phyloP scores from a whole-genome alignment of 2,888 invertebrate species.

The Schizaphis graminum region DNA sequence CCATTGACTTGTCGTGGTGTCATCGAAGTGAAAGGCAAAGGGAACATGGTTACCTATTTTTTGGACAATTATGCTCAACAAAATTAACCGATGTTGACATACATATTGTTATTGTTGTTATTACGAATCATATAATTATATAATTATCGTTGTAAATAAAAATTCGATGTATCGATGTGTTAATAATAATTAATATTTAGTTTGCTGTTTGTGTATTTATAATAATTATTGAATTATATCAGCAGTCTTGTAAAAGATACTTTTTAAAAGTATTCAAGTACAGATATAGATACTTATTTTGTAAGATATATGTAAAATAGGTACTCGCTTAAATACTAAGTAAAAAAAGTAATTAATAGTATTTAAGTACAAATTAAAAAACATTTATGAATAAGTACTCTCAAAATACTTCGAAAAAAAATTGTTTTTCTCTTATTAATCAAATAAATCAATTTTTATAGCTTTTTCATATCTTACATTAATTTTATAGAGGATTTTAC shows the following conservation, averaged over 20 bases:
- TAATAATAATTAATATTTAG: not conserved
- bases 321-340: too few species aligned
- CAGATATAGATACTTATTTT: too few species aligned
- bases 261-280: not conserved
- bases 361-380: too few species aligned
- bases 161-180: slow-evolving; percentile 43
- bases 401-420: too few species aligned
- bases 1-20: slow-evolving; percentile 86
- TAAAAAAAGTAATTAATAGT: too few species aligned
- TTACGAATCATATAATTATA: slow-evolving; percentile 22
- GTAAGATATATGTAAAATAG: too few species aligned
- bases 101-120: slow-evolving; percentile 37
- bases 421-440: too few species aligned
- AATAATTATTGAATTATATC: slow-evolving; percentile 13
- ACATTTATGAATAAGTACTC: too few species aligned
- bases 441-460: too few species aligned
- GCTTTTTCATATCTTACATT: too few species aligned
- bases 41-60: slow-evolving; percentile 93
- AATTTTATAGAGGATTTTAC: too few species aligned
- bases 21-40: slow-evolving; percentile 94
- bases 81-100: slow-evolving; percentile 49
- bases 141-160: slow-evolving; percentile 57
- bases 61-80: slow-evolving; percentile 72
- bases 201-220: not conserved
- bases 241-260: not conserved